Evolutionary conservation across 2,797 vertebrate species (phyloP), one percentile per base, ranked within the genome.

Genomic region (Mormyrops attenuatus): DNA sequence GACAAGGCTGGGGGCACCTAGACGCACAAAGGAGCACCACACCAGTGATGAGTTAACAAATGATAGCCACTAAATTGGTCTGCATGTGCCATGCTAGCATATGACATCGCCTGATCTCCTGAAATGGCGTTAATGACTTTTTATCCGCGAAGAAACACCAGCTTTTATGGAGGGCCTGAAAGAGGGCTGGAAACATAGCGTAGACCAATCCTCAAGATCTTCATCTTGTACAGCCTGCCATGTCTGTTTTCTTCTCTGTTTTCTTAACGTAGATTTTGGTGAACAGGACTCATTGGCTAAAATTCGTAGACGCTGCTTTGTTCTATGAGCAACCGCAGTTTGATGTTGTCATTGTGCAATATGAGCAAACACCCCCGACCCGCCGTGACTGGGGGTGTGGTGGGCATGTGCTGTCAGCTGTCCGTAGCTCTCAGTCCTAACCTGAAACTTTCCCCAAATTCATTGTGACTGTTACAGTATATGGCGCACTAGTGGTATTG

Each of bases 301-400:
- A n/a, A 44, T n/a, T 9, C 3, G 38, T 38, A 9, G 41, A 44
- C n/a, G 41, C 38, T 8, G 38, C 41, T 80, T 20, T 34, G 30
- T 50, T 88, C 41, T 89, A 34, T 89, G 20, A 77, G 22, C 57
- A 88, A 91, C 89, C 88, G 88, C 89, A 57, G 41, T 41, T 87
- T 85, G 60, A 26, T 87, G 87, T 88, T 90, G 89, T 91, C 89
- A 91, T 90, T 80, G 82, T 89, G 60, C 34, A 34, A 47, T 9
- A 9, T 66, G 69, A 86, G 44, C 49, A 17, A 38, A 73, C 30
- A 11, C 57, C 20, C 22, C 82, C 47, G 38, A 34, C 30, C 66
- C 30, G 5, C 30, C 15, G 20, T 30, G 44, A 63, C 15, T 89
- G 53, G 41, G 17, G 3, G 7, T 9, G 22, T 9, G 38, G 26